These are phyloP conservation scores for Cotesia chilonis DNA, from an alignment of 1,140 invertebrate species.

Conservation along the genomic window DNA sequence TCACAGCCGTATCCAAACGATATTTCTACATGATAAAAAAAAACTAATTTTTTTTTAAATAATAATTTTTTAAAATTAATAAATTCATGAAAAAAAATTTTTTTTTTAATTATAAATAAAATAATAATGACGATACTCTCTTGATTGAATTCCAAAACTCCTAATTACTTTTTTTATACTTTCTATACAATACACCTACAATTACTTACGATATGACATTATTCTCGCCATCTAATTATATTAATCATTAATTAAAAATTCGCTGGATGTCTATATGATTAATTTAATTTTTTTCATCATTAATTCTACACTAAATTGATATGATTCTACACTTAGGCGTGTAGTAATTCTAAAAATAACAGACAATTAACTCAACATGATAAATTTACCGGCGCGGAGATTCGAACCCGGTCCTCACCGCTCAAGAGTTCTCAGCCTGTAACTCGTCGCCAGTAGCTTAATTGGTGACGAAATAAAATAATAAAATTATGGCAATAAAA, in stretches of 20 bases:
- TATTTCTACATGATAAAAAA: conserved; percentile 26
- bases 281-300: conserved; percentile 11
- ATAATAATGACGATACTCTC: conserved; percentile 46
- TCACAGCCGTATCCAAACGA: conserved; percentile 41
- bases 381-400: too few species aligned
- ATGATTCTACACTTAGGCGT: conserved; percentile 4
- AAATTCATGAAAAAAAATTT: conserved; percentile 8
- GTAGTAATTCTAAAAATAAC: background rate
- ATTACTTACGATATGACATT: conserved; percentile 33
- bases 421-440: too few species aligned
- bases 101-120: conserved; percentile 19
- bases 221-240: conserved; percentile 26
- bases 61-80: conserved; percentile 13
- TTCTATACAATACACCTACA: conserved; percentile 14
- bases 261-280: background rate
- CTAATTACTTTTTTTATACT: conserved; percentile 26
- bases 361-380: too few species aligned
- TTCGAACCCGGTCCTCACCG: too few species aligned
- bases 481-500: background rate
- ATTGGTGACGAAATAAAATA: background rate
- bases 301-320: conserved; percentile 7
- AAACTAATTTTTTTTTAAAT: conserved; percentile 13
- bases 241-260: conserved; percentile 1
- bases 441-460: too few species aligned
- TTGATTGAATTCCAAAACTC: conserved; percentile 39